Conservation (phyloP, 2,888 invertebrate species). For the Operophtera brumata region DNA sequence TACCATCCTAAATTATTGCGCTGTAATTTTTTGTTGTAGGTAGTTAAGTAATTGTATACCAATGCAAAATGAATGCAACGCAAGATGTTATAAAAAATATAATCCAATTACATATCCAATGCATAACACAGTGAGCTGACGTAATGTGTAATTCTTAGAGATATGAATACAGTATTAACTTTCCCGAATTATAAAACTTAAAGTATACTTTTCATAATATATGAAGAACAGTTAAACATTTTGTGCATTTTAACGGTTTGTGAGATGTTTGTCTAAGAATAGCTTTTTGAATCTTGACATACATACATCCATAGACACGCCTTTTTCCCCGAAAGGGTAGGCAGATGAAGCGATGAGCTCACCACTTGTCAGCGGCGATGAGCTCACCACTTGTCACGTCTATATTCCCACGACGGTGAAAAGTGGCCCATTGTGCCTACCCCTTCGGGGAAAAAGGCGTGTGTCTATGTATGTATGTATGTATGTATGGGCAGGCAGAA, state of each 20-base stretch:
- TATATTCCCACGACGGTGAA: too few species aligned
- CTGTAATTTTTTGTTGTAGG: not conserved
- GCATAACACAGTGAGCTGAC: not conserved
- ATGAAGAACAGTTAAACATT: slow-evolving; percentile 5
- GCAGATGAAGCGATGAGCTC: too few species aligned
- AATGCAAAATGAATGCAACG: not conserved
- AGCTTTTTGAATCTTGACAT: too few species aligned
- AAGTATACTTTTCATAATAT: slow-evolving; percentile 6
- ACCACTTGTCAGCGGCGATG: too few species aligned
- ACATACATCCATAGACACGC: too few species aligned
- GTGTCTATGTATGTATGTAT: too few species aligned
- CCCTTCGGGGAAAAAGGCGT: too few species aligned
- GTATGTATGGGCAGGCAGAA: too few species aligned
- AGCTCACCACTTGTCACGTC: too few species aligned
- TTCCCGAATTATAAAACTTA: slow-evolving; percentile 19
- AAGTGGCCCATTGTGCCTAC: too few species aligned
- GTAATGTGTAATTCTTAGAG: slow-evolving; percentile 9
- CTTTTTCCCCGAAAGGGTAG: too few species aligned
- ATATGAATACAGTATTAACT: slow-evolving; percentile 25
- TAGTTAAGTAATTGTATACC: not conserved
- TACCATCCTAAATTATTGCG: not conserved
- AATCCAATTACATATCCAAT: not conserved
- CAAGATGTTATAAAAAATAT: not conserved
- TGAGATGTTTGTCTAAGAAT: not conserved
- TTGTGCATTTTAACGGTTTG: slow-evolving; percentile 5